Evolutionary conservation across 2,113 vertebrate species (phyloP).

Genomic region (Nothobranchius kuhntae): DNA sequence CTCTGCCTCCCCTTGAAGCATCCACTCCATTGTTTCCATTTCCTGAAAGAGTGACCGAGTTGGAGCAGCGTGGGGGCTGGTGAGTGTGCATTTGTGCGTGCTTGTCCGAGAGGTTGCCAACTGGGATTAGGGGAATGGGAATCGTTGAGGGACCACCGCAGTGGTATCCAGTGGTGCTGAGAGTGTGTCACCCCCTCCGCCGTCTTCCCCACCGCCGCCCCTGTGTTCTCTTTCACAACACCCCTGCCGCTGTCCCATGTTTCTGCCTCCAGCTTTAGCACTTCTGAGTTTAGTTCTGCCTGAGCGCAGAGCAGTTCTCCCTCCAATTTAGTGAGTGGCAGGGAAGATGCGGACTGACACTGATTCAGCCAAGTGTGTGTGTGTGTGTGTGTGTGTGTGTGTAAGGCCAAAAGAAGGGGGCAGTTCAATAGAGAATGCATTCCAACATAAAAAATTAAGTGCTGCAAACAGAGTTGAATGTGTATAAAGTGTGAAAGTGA

Average conservation of each 20-base stretch:
- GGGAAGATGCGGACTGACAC: constrained; percentile 80
- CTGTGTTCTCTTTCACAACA: constrained; percentile 48
- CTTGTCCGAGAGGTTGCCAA: constrained; percentile 79
- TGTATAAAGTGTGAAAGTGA: neutral
- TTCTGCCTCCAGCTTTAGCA: constrained; percentile 78
- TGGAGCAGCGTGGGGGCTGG: constrained; percentile 31
- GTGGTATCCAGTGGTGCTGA: constrained; percentile 64
- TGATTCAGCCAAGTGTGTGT: constrained; percentile 39
- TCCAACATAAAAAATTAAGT: neutral
- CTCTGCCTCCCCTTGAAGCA: constrained; percentile 48
- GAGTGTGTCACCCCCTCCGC: constrained; percentile 18
- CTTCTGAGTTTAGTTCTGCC: constrained; percentile 91
- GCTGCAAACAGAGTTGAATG: constrained; percentile 13
- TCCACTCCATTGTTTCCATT: constrained; percentile 63
- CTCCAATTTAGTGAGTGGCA: constrained; percentile 83
- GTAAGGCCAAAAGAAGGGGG: neutral
- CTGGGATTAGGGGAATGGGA: constrained; percentile 72
- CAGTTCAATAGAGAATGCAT: constrained; percentile 1
- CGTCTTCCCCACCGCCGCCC: constrained; percentile 10
- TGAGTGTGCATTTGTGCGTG: constrained; percentile 23
- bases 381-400: constrained; percentile 27
- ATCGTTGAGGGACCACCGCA: constrained; percentile 67
- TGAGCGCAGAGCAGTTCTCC: constrained; percentile 82
- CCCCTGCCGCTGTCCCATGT: constrained; percentile 39
- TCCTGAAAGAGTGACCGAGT: constrained; percentile 51